phyloP scores from a whole-genome alignment of 2,113 vertebrate species.

The Takifugu flavidus region DNA sequence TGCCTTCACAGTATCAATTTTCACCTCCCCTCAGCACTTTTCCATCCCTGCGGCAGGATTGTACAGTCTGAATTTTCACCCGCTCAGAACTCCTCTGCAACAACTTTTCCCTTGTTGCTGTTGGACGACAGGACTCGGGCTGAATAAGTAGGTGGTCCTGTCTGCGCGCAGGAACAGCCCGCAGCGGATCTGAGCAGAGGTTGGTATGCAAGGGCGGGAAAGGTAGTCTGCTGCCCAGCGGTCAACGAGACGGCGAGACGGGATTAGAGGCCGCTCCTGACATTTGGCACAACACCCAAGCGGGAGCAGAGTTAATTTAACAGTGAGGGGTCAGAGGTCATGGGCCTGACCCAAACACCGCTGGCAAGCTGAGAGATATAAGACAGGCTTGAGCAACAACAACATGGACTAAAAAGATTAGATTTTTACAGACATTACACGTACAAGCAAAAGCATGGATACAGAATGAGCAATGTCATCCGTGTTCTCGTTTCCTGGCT shows the following conservation, averaged over 20 bases:
- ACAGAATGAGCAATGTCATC: too few relatives aligned
- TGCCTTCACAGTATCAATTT: conserved; percentile 65
- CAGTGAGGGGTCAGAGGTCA: conserved; percentile 55
- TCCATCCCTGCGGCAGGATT: conserved; percentile 63
- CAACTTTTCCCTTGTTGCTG: conserved; percentile 56
- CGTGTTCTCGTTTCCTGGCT: too few relatives aligned
- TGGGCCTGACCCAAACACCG: conserved; percentile 31
- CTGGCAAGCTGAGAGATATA: conserved; percentile 19
- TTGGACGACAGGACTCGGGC: conserved; percentile 6
- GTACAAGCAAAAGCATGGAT: too few relatives aligned
- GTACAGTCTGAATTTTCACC: conserved; percentile 57
- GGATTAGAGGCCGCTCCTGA: conserved; percentile 68
- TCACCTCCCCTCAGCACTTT: conserved; percentile 72
- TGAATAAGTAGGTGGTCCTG: conserved; percentile 22
- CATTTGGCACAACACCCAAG: conserved; percentile 67
- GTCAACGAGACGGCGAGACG: conserved; percentile 44
- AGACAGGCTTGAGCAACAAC: conserved; percentile 22
- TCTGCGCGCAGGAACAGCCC: conserved; percentile 1
- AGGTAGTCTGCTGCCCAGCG: conserved; percentile 42
- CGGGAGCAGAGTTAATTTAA: conserved; percentile 65
- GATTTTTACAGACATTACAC: too few relatives aligned
- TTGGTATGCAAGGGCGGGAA: conserved; percentile 39
- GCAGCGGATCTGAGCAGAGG: conserved; percentile 26
- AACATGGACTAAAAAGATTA: too few relatives aligned
- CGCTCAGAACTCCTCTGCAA: conserved; percentile 35